Evolutionary conservation across 2,797 vertebrate genomes (phyloP).

Genomic region (Brotula barbata): DNA sequence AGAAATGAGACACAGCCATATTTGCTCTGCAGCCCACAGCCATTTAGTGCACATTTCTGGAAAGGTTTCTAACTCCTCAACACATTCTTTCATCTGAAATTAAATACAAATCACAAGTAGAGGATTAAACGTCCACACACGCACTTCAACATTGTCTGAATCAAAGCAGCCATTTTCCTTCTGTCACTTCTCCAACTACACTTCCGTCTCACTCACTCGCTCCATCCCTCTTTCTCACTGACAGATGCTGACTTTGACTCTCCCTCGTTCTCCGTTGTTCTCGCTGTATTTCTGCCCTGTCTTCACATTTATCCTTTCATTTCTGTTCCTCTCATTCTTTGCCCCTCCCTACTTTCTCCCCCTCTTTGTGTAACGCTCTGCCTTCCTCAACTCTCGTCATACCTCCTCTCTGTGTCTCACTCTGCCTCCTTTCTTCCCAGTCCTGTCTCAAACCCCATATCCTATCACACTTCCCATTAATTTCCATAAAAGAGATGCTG

Average conservation of each 20-base stretch:
- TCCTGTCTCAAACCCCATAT: slow-evolving; percentile 20
- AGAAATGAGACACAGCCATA: slow-evolving; percentile 14
- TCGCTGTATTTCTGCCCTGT: slow-evolving; percentile 1
- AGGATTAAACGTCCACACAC: too few species aligned
- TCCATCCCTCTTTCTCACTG: slow-evolving; percentile 19
- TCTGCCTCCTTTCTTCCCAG: not conserved
- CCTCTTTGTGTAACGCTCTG: not conserved
- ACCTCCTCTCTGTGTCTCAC: not conserved
- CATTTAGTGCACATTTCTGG: not conserved
- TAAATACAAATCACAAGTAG: too few species aligned
- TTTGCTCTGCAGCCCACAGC: slow-evolving; percentile 1
- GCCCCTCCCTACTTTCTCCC: not conserved
- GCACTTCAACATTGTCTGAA: slow-evolving; percentile 41
- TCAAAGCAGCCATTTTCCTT: slow-evolving; percentile 75
- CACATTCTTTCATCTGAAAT: slow-evolving; percentile 29
- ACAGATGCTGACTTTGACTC: slow-evolving; percentile 48
- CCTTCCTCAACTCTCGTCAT: not conserved
- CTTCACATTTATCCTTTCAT: slow-evolving; percentile 16
- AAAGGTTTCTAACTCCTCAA: slow-evolving; percentile 47
- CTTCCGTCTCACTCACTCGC: slow-evolving; percentile 1
- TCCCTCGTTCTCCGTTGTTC: slow-evolving; percentile 19
- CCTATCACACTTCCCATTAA: slow-evolving; percentile 51
- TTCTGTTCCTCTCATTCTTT: not conserved
- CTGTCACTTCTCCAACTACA: slow-evolving; percentile 51
- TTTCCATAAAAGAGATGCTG: slow-evolving; percentile 83